Evolutionary conservation across 2,888 invertebrate species (phyloP).

Genomic region (Pyrochroa serraticornis): DNA sequence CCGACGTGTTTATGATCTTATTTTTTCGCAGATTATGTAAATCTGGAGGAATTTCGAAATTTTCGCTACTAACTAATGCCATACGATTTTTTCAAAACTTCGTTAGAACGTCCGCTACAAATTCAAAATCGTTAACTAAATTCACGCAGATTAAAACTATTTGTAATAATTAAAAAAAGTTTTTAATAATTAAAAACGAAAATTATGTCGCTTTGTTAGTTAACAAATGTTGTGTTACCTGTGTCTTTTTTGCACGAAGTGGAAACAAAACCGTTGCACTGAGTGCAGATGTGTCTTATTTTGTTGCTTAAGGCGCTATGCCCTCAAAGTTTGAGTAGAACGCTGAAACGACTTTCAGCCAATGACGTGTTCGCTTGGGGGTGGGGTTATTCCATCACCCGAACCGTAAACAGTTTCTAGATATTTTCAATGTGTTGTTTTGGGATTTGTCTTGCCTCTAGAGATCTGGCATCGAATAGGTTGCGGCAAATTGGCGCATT

Average conservation of each 20-base stretch:
- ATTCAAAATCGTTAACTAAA: too few relatives aligned
- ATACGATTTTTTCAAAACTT: too few relatives aligned
- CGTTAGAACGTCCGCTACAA: neutral
- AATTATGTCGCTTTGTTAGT: neutral
- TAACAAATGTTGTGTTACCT: conserved; percentile 1
- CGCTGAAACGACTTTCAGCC: conserved; percentile 8
- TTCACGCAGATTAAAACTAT: too few relatives aligned
- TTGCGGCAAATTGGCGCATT: too few relatives aligned
- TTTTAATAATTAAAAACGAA: neutral
- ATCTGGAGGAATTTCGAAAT: neutral
- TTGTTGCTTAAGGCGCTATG: conserved; percentile 16
- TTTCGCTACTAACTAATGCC: too few relatives aligned
- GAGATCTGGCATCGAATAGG: too few relatives aligned
- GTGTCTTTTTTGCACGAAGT: neutral
- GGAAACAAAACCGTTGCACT: neutral
- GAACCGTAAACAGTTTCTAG: conserved; percentile 26
- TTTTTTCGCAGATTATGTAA: conserved; percentile 14
- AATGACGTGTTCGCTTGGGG: conserved; percentile 23
- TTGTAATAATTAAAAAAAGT: neutral
- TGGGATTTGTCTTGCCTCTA: conserved; percentile 8
- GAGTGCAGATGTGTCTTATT: conserved; percentile 7
- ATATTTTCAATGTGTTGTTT: conserved; percentile 17
- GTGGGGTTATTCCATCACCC: conserved; percentile 26
- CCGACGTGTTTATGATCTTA: conserved; percentile 18
- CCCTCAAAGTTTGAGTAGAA: conserved; percentile 13